Evolutionary conservation across 2,888 invertebrate genomes (phyloP).

Genomic region (Eilema sororculum): DNA sequence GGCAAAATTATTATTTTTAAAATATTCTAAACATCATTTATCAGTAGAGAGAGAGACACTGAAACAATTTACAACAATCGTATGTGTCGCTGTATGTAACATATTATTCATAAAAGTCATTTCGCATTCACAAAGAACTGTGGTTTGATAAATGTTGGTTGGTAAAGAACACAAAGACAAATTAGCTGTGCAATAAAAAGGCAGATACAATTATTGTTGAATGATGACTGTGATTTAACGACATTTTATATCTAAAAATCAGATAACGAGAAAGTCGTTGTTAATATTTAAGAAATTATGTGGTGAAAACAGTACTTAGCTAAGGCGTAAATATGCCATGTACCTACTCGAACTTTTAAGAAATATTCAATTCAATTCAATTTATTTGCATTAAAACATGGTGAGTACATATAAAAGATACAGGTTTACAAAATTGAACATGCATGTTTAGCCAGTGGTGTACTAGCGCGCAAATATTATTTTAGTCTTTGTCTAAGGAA

Average conservation of each 20-base stretch:
- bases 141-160: conserved; percentile 14
- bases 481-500: too few species aligned
- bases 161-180: conserved; percentile 7
- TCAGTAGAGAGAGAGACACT: not conserved
- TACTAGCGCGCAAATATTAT: too few species aligned
- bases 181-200: not conserved
- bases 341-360: too few species aligned
- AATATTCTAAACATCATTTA: not conserved
- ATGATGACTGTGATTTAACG: not conserved
- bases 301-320: too few species aligned
- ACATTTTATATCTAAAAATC: not conserved
- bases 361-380: too few species aligned
- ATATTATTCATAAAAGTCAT: conserved; percentile 65
- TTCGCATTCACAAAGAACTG: conserved; percentile 15
- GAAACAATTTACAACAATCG: conserved; percentile 48
- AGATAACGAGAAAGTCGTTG: not conserved
- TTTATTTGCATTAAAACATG: too few species aligned
- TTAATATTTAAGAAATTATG: not conserved
- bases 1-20: not conserved
- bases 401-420: too few species aligned
- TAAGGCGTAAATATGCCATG: too few species aligned
- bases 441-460: too few species aligned
- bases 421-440: too few species aligned
- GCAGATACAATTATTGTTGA: not conserved
- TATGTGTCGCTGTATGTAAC: conserved; percentile 55